Base-by-base conservation (phyloP, 2,888 invertebrate species). In the Thereva unica region DNA sequence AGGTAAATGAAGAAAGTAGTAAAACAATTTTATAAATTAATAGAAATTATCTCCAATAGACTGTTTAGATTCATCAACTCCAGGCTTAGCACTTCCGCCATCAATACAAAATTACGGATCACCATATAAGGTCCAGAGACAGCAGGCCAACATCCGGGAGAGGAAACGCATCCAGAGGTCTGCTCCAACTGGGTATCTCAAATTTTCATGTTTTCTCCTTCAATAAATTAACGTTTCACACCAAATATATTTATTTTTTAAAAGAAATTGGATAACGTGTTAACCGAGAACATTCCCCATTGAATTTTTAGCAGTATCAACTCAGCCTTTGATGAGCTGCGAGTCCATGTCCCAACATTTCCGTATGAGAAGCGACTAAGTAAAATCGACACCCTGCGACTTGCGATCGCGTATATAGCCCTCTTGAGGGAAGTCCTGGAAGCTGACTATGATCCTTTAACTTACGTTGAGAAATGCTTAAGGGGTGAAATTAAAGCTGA, bases 91-190 rank as follows among this genome's bases (percentile, higher is more conserved):
- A 41, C 53, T 74, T 6, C 65, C 72, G 9, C 56, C 72, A 68
- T 76, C 75, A 65, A 76, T 75, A 9, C 52, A 54, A 44, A 40
- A 42, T 4, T 70, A 69, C 45, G 68, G 68, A 10, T 53, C 77
- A 23, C 78, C 77, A 4, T 95, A 94, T 82, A 87, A 93, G 75
- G 91, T 94, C 71, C 95, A 95, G 35, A 86, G 95, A 70, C 93
- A 94, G 73, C 93, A 97, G 3, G 95, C 97, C 68, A 97, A 97
- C 83, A 93, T 97, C 72, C 88, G 98, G 74, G 98, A 98, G 83
- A 86, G 97, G 80, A 93, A 96, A 85, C 89, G 97, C 79, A 97
- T 98, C 97, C 91, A 97, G 88, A 95, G 95, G 91, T 93, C 91
- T 87, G 90, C 89, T 86, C 89, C 89, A 85, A 89, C 88, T 87